These are phyloP conservation scores for Leucopsar rothschildi DNA, from an alignment of 2,113 vertebrate species.

Conservation along the genomic window DNA sequence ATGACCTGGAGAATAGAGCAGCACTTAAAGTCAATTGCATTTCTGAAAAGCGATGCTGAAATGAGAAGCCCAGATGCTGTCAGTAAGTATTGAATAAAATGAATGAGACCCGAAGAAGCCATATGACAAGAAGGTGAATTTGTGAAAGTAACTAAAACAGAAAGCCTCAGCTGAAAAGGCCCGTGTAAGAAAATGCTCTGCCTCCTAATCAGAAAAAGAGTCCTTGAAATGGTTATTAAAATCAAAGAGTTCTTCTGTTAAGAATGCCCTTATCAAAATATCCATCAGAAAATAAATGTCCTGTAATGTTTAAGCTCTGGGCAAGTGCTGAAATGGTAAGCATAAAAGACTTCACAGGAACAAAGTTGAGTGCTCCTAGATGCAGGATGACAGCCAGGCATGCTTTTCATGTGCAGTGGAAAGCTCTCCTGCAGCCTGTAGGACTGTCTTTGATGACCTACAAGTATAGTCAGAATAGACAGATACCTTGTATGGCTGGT, in stretches of 20 bases:
- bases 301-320: not conserved
- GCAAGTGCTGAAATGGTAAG: not conserved
- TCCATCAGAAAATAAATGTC: not conserved
- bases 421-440: not conserved
- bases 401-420: not conserved
- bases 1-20: conserved; percentile 28
- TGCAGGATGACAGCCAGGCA: not conserved
- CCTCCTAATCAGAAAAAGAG: not conserved
- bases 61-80: not conserved
- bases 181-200: not conserved
- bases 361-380: not conserved
- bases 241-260: conserved; percentile 22
- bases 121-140: not conserved
- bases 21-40: conserved; percentile 38
- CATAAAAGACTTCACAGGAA: not conserved
- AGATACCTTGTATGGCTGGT: not conserved
- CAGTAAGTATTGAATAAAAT: conserved; percentile 2
- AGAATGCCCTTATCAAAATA: conserved; percentile 29
- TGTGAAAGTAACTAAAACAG: conserved; percentile 26
- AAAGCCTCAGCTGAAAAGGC: not conserved
- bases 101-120: not conserved
- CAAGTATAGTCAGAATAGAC: not conserved
- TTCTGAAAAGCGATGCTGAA: not conserved
- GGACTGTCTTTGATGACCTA: not conserved
- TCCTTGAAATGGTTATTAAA: conserved; percentile 20